Conservation (phyloP, 1,140 invertebrate genomes). For the Lineus longissimus region DNA sequence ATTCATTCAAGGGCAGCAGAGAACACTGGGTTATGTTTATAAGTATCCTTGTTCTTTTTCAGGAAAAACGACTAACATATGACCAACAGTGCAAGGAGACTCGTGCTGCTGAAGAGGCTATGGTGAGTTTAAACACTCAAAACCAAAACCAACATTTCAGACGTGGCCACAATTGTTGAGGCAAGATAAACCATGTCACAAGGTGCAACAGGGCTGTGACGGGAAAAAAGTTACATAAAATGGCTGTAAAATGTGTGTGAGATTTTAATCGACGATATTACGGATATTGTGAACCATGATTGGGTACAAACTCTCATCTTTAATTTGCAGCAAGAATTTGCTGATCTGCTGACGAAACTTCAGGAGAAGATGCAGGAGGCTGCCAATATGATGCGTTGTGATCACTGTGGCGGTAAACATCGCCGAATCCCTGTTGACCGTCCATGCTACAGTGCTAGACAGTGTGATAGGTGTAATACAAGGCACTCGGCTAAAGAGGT, state of each 20-base stretch:
- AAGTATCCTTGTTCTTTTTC: constrained; percentile 17
- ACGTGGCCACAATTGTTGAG: too few relatives aligned
- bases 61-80: constrained; percentile 39
- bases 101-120: constrained; percentile 38
- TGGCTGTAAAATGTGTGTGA: too few relatives aligned
- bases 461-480: constrained; percentile 84
- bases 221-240: too few relatives aligned
- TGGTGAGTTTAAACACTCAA: constrained; percentile 27
- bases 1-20: not conserved
- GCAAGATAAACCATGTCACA: too few relatives aligned
- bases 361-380: constrained; percentile 87
- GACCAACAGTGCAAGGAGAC: constrained; percentile 38
- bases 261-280: too few relatives aligned
- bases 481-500: constrained; percentile 88
- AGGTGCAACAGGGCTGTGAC: too few relatives aligned
- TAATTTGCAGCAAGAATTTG: constrained; percentile 67
- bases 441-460: constrained; percentile 83
- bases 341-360: constrained; percentile 68
- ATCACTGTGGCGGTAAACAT: constrained; percentile 82
- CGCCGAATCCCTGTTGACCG: constrained; percentile 76
- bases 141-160: not conserved
- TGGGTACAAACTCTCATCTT: constrained; percentile 14
- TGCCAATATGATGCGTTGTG: constrained; percentile 52
- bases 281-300: too few relatives aligned
- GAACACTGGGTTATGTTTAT: not conserved